Percentiles rank a stretch among this genome's conserved stretches.
phyloP scores from a whole-genome alignment of 2,113 vertebrate species.

The Chascanopsetta lugubris region DNA sequence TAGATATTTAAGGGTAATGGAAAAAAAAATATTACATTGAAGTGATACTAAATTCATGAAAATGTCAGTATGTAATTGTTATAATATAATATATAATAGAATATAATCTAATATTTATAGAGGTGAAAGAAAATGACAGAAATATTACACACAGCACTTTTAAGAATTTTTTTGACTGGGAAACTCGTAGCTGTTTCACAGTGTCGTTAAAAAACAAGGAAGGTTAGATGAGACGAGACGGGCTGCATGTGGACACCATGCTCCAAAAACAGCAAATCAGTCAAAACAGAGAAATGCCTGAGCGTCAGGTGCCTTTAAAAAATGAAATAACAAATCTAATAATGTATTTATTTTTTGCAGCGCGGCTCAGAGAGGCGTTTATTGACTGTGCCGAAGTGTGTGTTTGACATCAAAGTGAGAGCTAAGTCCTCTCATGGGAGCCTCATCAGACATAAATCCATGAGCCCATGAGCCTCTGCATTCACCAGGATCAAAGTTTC shows the following conservation, averaged over 20 bases:
- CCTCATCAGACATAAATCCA: constrained; percentile 57
- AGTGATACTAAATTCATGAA: no score
- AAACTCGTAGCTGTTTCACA: constrained; percentile 74
- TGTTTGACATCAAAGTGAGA: constrained; percentile 60
- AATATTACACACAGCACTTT: no score
- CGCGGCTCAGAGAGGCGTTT: constrained; percentile 38
- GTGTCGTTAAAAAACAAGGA: constrained; percentile 70
- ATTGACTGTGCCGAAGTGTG: constrained; percentile 52
- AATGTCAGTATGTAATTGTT: no score
- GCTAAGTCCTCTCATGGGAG: constrained; percentile 57
- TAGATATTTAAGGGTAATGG: no score
- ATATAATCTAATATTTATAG: no score
- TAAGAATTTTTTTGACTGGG: constrained; percentile 49
- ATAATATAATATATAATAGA: no score
- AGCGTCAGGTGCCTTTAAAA: constrained; percentile 14
- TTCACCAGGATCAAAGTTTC: constrained; percentile 62
- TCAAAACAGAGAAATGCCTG: constrained; percentile 2
- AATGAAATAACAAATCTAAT: no score
- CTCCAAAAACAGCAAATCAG: constrained; percentile 45
- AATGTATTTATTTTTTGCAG: not conserved
- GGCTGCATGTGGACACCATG: no score
- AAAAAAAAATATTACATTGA: no score
- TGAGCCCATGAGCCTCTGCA: constrained; percentile 56
- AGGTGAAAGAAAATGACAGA: no score
- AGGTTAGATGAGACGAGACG: constrained; percentile 59